phyloP scores from a whole-genome alignment of 1,140 invertebrate genomes.

The Drosophila obscura region DNA sequence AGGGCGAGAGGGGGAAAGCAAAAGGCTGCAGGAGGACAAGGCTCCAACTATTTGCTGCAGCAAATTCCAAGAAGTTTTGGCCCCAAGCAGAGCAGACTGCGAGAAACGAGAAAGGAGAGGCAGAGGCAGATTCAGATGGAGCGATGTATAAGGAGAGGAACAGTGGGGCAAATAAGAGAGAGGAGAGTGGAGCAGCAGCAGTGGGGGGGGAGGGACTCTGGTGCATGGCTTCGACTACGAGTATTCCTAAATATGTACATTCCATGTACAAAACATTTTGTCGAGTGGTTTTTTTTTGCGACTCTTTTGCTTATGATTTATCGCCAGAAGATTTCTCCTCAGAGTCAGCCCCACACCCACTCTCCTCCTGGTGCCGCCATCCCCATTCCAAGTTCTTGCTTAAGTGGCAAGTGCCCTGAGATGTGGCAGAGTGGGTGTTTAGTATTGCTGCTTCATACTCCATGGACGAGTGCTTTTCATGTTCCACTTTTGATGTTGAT shows the following conservation, averaged over 20 bases:
- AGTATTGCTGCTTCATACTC: constrained; percentile 33
- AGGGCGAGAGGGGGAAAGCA: neutral
- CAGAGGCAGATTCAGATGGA: neutral
- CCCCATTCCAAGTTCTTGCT: constrained; percentile 6
- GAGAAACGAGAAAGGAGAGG: no score
- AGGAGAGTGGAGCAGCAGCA: neutral
- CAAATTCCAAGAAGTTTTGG: constrained; percentile 78
- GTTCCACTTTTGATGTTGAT: constrained; percentile 74
- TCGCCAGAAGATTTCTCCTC: constrained; percentile 22
- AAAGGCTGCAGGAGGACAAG: constrained; percentile 17
- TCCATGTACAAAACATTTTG: constrained; percentile 43
- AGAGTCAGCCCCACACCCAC: no score
- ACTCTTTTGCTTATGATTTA: constrained; percentile 55
- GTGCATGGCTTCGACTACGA: constrained; percentile 30
- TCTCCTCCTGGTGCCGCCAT: neutral
- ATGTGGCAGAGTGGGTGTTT: neutral
- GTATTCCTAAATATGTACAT: constrained; percentile 31
- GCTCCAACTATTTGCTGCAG: constrained; percentile 67
- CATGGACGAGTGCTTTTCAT: constrained; percentile 66
- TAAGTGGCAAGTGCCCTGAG: no score
- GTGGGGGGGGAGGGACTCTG: constrained; percentile 39
- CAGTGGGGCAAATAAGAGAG: no score
- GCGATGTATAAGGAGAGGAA: neutral
- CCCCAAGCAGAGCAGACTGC: constrained; percentile 10
- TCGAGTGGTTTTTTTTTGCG: constrained; percentile 47